These are phyloP conservation scores for Hermatobates lingyangjiaoensis DNA, from an alignment of 1,140 invertebrate genomes.

Conservation along the genomic window DNA sequence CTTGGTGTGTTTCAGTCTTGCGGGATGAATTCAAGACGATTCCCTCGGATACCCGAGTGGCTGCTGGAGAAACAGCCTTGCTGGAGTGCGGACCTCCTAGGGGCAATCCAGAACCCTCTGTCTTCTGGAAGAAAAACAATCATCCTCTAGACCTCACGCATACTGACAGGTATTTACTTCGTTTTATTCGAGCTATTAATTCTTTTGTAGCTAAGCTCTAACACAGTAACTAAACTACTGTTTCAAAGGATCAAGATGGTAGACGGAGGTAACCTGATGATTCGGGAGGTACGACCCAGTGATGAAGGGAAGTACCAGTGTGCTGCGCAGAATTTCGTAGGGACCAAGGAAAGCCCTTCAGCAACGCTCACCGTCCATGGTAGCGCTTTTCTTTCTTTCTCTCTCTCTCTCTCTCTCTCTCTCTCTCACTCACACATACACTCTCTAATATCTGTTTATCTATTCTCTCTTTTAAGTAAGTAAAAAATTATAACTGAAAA, in stretches of 20 bases:
- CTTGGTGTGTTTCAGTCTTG: constrained; percentile 58
- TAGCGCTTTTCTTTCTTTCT: too few species aligned
- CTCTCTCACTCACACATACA: too few species aligned
- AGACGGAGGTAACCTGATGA: constrained; percentile 64
- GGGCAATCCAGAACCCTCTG: constrained; percentile 76
- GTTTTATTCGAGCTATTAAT: neutral
- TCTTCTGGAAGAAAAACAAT: constrained; percentile 76
- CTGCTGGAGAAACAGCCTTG: constrained; percentile 72
- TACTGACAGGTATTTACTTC: constrained; percentile 19
- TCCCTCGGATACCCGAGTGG: constrained; percentile 72
- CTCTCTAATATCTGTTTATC: too few species aligned
- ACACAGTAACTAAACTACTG: constrained; percentile 7
- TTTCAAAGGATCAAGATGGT: constrained; percentile 49
- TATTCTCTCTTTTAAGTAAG: too few species aligned
- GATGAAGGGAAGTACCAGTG: constrained; percentile 77
- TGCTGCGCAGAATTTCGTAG: constrained; percentile 66
- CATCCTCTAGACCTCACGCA: constrained; percentile 42
- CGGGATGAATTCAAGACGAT: constrained; percentile 78
- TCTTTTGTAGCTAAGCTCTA: neutral
- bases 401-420: too few species aligned
- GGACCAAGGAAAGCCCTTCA: constrained; percentile 47
- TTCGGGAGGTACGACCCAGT: constrained; percentile 55
- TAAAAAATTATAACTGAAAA: too few species aligned
- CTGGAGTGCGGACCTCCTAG: constrained; percentile 80
- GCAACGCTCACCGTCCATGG: constrained; percentile 63